Base-by-base conservation (phyloP, 2,797 vertebrate genomes). In the Myoxocephalus aenaeus region DNA sequence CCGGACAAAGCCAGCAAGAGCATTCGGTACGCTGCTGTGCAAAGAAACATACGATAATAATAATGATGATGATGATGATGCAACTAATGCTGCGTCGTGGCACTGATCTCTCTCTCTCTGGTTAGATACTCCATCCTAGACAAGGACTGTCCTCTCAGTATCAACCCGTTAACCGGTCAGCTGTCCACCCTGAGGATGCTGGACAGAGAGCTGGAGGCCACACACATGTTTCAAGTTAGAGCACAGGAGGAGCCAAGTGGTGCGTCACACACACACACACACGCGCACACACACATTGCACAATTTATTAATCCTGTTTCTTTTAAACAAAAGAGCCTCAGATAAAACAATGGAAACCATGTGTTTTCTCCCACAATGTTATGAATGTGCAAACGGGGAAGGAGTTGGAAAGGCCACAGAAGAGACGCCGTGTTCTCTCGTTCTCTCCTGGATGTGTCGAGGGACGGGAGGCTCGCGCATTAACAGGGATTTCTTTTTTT, bases 1-100 rank as follows among this genome's bases (percentile, higher is more conserved):
- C 97, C 97, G 0, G 98, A 99, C 0, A 84, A 42, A 18, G 86
- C 90, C 7, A 92, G 82, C 62, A 92, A 91, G 53, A 86, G 20
- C 70, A 96, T 99, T 66, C 86, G 93, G 98, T 99, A 93, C 63
- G 11, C 38, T 0, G 5, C 44, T 50, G 48, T 13, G 29, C 15
- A 15, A 20, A 18, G 25, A 3, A 7, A 1, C 10, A 0, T 7
- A 44, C 5, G 2, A 42, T 5, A 9, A 48, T 9, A 20, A 46
- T 17, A 8, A 50, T 10, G 8, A 46, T 46, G 7, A 44, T 46
- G 7, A 44, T 38, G 36, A 32, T 5, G 29, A 32, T 10, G 29
- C 51, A 18, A 0, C 14, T 9, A 3, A 51, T 32, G 20, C 42
- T 15, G 56, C 22, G 8, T 3, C 22, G 5, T 44, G 9, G 5